Evolutionary conservation across 2,113 vertebrate species (phyloP), one percentile per base, ranked within the genome.

Genomic region (Psittacula cyanocephala): DNA sequence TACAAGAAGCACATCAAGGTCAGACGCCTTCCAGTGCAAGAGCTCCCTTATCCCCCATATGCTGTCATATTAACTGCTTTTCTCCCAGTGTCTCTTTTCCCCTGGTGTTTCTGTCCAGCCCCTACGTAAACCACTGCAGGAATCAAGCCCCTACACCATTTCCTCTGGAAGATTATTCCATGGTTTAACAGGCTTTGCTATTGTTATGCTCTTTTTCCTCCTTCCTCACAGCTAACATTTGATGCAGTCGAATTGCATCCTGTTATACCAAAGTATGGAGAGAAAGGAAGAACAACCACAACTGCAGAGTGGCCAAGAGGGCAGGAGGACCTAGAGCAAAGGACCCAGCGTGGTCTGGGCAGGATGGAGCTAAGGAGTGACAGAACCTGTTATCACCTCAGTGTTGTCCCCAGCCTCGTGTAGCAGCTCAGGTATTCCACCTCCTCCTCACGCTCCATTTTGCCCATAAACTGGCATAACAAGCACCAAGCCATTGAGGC

Each of bases 161-260:
- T 86, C 43, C 46, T 50, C 46, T 41, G 55, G 28, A 88, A 94
- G 71, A 78, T 81, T 67, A 90, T 77, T 92, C 91, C 64, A 78
- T 24, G 55, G 10, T 78, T 64, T 74, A 92, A 77, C n/a, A 77
- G n/a, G 49, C 39, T 86, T 77, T 57, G 63, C 24, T n/a, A 7
- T 63, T 59, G 28, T 41, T 31, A 10, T 35, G 15, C 57, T 31
- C 43, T 37, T 33, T 41, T 28, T 7, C 10, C 5, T 8, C 29
- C 28, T 89, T 81, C 43, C 69, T 50, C 31, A 87, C 75, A 90
- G 70, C 67, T 60, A 44, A 87, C 82, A 68, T 59, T n/a, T 44
- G 64, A 67, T 81, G 77, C 31, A 70, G 49, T 88, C 92, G 70
- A 33, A 50, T 81, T 96, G 87, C 87, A 81, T 47, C 15, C 31